Evolutionary conservation across 2,113 vertebrate genomes (phyloP).

Genomic region (Chaetops frenatus): DNA sequence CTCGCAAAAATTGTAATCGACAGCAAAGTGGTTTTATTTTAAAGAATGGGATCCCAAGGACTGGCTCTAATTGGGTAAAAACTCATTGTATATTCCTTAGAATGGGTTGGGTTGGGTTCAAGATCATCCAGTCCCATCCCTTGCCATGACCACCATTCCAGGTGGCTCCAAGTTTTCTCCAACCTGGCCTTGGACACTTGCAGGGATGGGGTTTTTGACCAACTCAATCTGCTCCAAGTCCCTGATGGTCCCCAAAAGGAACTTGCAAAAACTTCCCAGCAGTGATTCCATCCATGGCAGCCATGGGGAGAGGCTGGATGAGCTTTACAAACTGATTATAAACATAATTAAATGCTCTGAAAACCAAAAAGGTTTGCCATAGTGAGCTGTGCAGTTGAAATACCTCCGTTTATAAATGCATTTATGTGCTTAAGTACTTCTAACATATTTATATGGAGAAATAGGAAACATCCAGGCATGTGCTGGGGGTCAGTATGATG

Average conservation of each 20-base stretch:
- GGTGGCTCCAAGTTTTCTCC: background rate
- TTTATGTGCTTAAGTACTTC: background rate
- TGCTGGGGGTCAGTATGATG: background rate
- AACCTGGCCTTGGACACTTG: background rate
- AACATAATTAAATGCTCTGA: background rate
- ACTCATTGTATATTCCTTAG: fast-evolving
- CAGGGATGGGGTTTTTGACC: background rate
- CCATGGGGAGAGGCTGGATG: background rate
- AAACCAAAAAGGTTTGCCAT: background rate
- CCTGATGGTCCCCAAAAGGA: background rate
- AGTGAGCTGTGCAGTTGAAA: background rate
- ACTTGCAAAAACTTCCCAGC: background rate
- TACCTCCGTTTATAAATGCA: fast-evolving
- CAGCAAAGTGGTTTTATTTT: fast-evolving
- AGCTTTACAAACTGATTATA: background rate
- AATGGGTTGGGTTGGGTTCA: background rate
- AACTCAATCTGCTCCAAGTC: background rate
- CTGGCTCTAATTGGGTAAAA: background rate
- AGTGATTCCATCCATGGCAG: background rate
- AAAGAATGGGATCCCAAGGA: fast-evolving
- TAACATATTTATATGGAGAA: fast-evolving
- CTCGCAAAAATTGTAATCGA: background rate
- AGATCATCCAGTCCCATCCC: background rate
- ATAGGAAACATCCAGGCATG: background rate
- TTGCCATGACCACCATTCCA: background rate